Evolutionary conservation across 2,797 vertebrate genomes (phyloP), one percentile per base, ranked within the genome.

Genomic region (Squalus acanthias): DNA sequence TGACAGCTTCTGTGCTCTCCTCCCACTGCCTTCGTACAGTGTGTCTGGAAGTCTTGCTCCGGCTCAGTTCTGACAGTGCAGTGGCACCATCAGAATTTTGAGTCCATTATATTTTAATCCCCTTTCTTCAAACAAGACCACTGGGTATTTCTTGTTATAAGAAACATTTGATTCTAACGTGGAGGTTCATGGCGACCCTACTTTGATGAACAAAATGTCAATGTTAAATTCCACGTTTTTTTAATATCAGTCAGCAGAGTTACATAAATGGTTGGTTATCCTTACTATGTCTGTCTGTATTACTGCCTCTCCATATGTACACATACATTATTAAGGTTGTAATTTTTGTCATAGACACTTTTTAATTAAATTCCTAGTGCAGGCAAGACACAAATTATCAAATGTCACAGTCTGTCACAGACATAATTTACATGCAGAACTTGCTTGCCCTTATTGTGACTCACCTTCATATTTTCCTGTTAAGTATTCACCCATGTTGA

Each of bases 321-420:
- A 95, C 39, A 29, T 53, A 26, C 69, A 95, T 70, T 95, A 53
- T 53, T 72, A 29, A 95, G 65, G 46, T 70, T 70, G 69, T 72
- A 72, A 13, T 53, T 53, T 74, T 70, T 72, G 67, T 95, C 69
- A 72, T 50, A 53, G 69, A 72, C 8, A 72, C 26, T 57, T n/a
- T 95, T 72, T 26, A 95, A 95, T 72, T 95, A 95, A 95, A 74
- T 95, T 95, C 69, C 69, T 72, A 57, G 46, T 72, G 94, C 67
- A 95, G 69, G 9, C 69, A 70, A 53, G 69, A 74, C 24, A 70
- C 69, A 72, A 95, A 53, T 95, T 72, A 72, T 95, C 69, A 95
- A 95, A 95, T 95, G 69, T 95, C 93, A 92, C 60, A 72, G 65
- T 74, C 69, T 74, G 94, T 72, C 94, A 72, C 94, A 53, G 46